Base-by-base conservation (phyloP, 37 sponge, comb jelly and placozoan genomes). In the Ephydatia muelleri region DNA sequence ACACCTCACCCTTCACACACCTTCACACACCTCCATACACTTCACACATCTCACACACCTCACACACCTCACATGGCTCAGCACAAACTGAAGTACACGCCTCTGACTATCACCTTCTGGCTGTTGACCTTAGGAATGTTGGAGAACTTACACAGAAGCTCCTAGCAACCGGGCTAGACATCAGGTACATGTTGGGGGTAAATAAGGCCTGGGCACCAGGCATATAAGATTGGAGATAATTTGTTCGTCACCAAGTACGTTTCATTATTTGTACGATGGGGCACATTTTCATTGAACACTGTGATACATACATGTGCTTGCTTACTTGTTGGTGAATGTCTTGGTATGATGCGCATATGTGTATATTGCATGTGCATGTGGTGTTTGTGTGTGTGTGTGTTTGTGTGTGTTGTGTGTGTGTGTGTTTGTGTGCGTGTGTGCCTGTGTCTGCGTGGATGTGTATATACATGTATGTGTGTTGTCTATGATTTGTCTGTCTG, bases 101-200 rank as follows among this genome's bases (percentile, higher is more conserved):
- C 25, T 1, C 11, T 4, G 57, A 83, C 22, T 93, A 93, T 80
- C 80, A 80, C 30, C 76, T 94, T 48, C 27, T 94, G 35, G 29
- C 92, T 67, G 81, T 88, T 71, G 93, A 94, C 70, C 77, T 94
- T 30, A 75, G 94, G 36, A 72, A 94, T 0, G 80, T 91, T 34
- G 36, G 67, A 2, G n/a, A 21, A 38, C 80, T 88, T 26, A 79
- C 73, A 5, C 49, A 75, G 39, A 84, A 88, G 82, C 81, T 94
- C 5, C 65, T 85, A 9, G 38, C 68, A 29, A 49, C 49, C 26
- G 88, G 92, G 68, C 33, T 94, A 19, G 85, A 94, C 48, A 74
- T 38, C 3, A 83, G 74, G 93, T 88, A 77, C 25, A 71, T 6
- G 8, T 11, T 5, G 57, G 57, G 57, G 57, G 43, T 11, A 1